These are phyloP conservation scores for Myotis daubentonii DNA, from an alignment of 2,797 vertebrate genomes.

Conservation along the genomic window DNA sequence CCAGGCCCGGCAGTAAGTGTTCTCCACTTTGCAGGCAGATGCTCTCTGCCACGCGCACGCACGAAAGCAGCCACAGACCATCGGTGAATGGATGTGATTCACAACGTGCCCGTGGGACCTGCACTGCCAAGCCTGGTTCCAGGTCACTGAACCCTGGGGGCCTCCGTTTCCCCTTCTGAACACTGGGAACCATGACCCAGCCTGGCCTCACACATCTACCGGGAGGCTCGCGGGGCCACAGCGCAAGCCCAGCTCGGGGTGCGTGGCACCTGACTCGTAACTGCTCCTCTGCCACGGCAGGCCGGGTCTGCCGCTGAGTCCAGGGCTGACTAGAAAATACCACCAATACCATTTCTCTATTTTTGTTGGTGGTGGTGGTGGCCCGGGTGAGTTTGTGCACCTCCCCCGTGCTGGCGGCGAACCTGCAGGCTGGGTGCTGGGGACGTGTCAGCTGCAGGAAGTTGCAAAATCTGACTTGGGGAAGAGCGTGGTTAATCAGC, in stretches of 20 bases:
- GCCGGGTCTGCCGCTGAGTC: not conserved
- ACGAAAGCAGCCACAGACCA: fast-evolving
- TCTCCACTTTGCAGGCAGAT: not conserved
- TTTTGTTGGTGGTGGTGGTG: not conserved
- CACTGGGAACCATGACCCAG: not conserved
- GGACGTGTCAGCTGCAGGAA: conserved; percentile 10
- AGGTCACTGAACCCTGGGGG: not conserved
- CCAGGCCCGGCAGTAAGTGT: fast-evolving
- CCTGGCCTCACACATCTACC: not conserved
- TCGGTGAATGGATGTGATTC: fast-evolving
- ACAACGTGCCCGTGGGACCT: not conserved
- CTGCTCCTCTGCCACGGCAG: not conserved
- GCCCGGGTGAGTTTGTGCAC: not conserved
- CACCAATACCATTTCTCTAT: not conserved
- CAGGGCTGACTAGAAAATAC: not conserved
- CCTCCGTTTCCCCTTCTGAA: not conserved
- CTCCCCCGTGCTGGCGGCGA: fast-evolving
- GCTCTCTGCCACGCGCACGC: no score
- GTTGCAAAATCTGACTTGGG: not conserved
- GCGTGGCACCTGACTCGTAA: fast-evolving
- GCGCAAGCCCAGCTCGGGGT: fast-evolving
- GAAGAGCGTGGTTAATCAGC: not conserved
- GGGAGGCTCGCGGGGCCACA: not conserved
- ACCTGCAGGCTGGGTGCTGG: not conserved
- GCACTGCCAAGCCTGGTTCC: not conserved